Evolutionary conservation across 2,113 vertebrate genomes (phyloP).

Genomic region (Protobothrops flavoviridis): DNA sequence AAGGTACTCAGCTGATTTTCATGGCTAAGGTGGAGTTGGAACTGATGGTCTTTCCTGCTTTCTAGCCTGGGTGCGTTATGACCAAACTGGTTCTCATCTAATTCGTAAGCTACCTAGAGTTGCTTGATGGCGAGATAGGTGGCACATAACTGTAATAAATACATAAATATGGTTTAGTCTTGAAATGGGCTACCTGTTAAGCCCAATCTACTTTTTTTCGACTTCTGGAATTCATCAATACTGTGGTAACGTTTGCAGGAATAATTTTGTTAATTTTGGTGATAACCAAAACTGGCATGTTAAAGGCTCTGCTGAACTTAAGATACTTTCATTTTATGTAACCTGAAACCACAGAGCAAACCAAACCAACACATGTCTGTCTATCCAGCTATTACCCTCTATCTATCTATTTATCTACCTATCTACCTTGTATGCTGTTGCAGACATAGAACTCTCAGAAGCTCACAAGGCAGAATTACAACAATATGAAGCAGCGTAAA

Average conservation of each 20-base stretch:
- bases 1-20: not conserved
- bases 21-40: not conserved
- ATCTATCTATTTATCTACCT: not conserved
- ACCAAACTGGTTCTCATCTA: not conserved
- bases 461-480: not conserved
- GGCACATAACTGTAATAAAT: not conserved
- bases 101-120: not conserved
- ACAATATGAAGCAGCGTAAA: not conserved
- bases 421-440: not conserved
- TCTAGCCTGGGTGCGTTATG: not conserved
- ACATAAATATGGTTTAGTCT: not conserved
- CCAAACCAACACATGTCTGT: not conserved
- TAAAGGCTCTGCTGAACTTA: not conserved
- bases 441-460: not conserved
- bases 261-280: not conserved
- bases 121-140: too few relatives aligned
- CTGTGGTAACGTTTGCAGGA: not conserved
- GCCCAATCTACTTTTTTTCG: not conserved
- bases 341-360: not conserved
- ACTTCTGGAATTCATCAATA: not conserved
- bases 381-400: not conserved
- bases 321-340: not conserved
- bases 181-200: not conserved
- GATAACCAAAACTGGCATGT: not conserved
- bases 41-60: too few relatives aligned